Base-by-base conservation (phyloP, 2,113 vertebrate species). In the Herpailurus yagouaroundi region DNA sequence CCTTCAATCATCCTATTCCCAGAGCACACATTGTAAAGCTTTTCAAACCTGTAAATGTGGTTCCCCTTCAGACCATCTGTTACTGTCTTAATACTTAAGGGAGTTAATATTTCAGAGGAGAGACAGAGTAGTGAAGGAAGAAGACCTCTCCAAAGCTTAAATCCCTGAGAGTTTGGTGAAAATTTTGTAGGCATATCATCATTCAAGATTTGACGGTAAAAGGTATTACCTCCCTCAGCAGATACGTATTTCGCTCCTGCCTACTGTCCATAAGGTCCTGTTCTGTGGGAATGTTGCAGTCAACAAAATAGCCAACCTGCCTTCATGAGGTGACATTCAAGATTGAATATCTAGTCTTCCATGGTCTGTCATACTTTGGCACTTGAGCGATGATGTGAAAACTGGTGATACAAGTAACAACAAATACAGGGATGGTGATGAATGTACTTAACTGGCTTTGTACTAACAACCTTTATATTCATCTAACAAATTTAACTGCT, bases 61-160 rank as follows among this genome's bases (percentile, higher is more conserved):
- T 86, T 90, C 94, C 25, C 63, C 55, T 89, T 50, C 63, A 63
- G n/a, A 71, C 38, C 89, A 82, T 85, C 96, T 96, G 68, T 57
- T 82, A 81, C 84, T 82, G 13, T 86, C 50, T 90, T 82, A 57
- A 89, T 82, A 89, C 45, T 73, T 60, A 68, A n/a, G 11, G 66
- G 21, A 57, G 31, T 41, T 48, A 66, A 23, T 57, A 12, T 27
- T 86, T 81, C 86, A 13, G 33, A 83, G 41, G 50, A 87, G 63
- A 92, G 45, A 19, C 27, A 55, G 66, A 77, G 52, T 55, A 64
- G 31, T 38, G 73, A 87, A 94, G 25, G 7, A 50, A 69, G 57
- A 41, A 57, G 69, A 64, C 13, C 11, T 74, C 10, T 16, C n/a
- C 18, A 50, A 79, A 95, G 64, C 63, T 81, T 90, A 33, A 57